Conservation (phyloP, 2,888 invertebrate species). For the Drosophila barbarae region DNA sequence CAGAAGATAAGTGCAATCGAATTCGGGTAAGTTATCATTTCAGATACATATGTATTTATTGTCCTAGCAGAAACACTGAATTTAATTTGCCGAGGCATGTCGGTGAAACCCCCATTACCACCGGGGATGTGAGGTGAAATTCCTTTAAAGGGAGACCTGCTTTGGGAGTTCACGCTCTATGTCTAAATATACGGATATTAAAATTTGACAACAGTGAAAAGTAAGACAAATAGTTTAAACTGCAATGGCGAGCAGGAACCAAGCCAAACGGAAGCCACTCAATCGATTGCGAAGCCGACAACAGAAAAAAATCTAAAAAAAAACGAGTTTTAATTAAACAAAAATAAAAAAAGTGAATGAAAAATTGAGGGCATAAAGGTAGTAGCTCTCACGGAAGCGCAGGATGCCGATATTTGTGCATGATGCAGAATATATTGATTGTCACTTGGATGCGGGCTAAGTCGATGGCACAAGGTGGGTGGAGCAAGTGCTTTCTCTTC, state of each 20-base stretch:
- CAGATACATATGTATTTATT: neutral
- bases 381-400: neutral
- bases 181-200: constrained; percentile 11
- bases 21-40: constrained; percentile 6
- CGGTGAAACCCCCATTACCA: neutral
- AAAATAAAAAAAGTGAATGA: neutral
- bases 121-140: neutral
- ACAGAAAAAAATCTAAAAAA: too few relatives aligned
- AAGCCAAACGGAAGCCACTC: too few relatives aligned
- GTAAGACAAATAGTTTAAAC: too few relatives aligned
- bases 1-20: neutral
- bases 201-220: too few relatives aligned
- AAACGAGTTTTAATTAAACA: too few relatives aligned
- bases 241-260: too few relatives aligned
- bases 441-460: constrained; percentile 52
- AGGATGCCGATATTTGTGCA: constrained; percentile 22
- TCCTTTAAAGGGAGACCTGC: neutral
- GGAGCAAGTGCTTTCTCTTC: constrained; percentile 41
- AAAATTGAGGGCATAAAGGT: neutral
- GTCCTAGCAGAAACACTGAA: neutral
- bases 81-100: neutral
- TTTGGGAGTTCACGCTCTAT: neutral
- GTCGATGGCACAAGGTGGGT: constrained; percentile 5
- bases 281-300: too few relatives aligned
- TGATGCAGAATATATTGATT: constrained; percentile 54